These are phyloP conservation scores for Rhadinocentrus ornatus DNA, from an alignment of 2,797 vertebrate species.

Conservation along the genomic window DNA sequence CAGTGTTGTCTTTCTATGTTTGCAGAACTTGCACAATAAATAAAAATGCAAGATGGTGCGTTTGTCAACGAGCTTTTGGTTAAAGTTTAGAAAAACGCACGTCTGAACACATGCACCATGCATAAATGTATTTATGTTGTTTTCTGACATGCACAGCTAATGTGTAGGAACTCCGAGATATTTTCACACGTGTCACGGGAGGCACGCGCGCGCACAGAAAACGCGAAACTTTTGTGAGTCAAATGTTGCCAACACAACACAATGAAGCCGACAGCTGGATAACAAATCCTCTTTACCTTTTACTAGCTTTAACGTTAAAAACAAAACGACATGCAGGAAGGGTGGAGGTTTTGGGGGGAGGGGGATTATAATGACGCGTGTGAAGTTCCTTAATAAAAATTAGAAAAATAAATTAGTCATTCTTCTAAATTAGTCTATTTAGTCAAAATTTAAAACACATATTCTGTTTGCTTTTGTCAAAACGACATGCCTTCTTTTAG, in stretches of 20 bases:
- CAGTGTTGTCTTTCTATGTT: too few species aligned
- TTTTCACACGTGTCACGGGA: conserved; percentile 34
- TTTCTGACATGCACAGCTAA: neutral
- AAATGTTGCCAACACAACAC: conserved; percentile 1
- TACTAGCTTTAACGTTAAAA: conserved; percentile 2
- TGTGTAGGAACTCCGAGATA: conserved; percentile 1
- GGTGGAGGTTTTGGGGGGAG: too few species aligned
- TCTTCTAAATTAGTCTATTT: neutral
- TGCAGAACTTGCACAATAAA: neutral
- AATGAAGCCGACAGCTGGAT: neutral
- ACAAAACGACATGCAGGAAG: neutral
- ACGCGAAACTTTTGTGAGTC: neutral
- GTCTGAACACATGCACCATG: neutral
- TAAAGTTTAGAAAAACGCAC: neutral
- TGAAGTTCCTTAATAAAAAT: neutral
- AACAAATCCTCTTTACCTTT: conserved; percentile 14
- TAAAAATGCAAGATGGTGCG: neutral
- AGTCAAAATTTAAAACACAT: conserved; percentile 10
- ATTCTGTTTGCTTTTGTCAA: neutral
- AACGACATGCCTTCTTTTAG: neutral
- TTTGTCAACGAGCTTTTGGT: neutral
- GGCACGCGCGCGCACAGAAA: neutral
- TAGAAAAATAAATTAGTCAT: neutral
- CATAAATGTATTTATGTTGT: neutral
- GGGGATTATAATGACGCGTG: neutral